Evolutionary conservation across 2,113 vertebrate species (phyloP), one percentile per base, ranked within the genome.

Genomic region (Calonectris borealis): DNA sequence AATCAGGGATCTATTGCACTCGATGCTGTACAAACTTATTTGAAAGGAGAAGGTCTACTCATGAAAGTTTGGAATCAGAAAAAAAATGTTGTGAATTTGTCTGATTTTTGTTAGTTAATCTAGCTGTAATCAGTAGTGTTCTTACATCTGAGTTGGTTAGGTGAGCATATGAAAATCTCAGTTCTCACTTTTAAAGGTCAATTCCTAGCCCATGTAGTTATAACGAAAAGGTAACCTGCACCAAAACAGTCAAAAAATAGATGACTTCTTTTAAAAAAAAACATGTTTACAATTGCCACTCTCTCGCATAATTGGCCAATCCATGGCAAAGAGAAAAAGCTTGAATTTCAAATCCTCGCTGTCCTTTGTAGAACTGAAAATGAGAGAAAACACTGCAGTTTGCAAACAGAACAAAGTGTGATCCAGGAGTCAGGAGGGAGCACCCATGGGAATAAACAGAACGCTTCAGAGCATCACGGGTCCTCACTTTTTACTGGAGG

Each of bases 351-450:
- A 91, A 95, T 71, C 46, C 20, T 10, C 4, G 0, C 24, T 31
- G 57, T 38, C 42, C 70, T 96, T 95, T 94, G 86, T 89, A 76
- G 81, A 83, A 83, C 66, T 90, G 91, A 93, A 89, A 91, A 64
- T 44, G 84, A 75, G 86, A 90, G 78, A 87, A 85, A 81, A 70
- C 46, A 62, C 68, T 73, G 70, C 2, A 8, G 75, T 81, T 86
- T 90, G 82, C 90, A 93, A 90, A 66, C 36, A 72, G 92, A 91
- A 77, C 38, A 83, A 73, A 90, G 60, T n/a, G 40, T 90, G 86
- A 83, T 49, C 34, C 0, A 0, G 31, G 55, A 13, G 7, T 61
- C 78, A 58, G 88, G 57, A 65, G 73, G 24, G 61, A 93, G 34
- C 6, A 83, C 40, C 61, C 10, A 0, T 32, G 73, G 66, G 82